A percentile compares a stretch with the other conserved stretches of the same genome.
Evolutionary conservation across 2,888 invertebrate species (phyloP).

Genomic region (Galerucella calmariensis): DNA sequence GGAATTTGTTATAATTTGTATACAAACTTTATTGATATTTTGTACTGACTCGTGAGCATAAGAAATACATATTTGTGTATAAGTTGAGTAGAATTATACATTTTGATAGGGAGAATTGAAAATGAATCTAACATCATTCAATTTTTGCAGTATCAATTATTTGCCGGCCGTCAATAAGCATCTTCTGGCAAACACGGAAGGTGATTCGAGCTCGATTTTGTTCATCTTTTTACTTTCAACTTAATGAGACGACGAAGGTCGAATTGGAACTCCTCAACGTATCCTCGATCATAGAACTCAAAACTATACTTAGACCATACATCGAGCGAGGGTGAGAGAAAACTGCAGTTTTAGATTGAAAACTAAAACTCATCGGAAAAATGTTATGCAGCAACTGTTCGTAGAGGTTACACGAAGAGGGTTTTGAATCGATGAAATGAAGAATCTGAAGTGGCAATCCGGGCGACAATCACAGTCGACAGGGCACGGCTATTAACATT

Average conservation of each 20-base stretch:
- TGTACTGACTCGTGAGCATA: background rate
- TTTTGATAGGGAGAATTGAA: background rate
- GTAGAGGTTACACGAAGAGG: constrained; percentile 9
- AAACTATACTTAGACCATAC: background rate
- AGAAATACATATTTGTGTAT: background rate
- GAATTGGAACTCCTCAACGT: background rate
- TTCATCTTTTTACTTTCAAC: constrained; percentile 40
- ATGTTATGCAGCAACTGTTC: background rate
- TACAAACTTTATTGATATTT: background rate
- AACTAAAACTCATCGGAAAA: constrained; percentile 34
- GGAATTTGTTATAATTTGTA: background rate
- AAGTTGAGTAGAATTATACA: constrained; percentile 1
- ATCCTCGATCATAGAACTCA: background rate
- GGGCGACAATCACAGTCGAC: constrained; percentile 62
- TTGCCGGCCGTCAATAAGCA: constrained; percentile 65
- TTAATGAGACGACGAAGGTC: constrained; percentile 12
- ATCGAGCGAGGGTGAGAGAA: background rate
- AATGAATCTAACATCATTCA: constrained; percentile 47
- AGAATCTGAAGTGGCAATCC: constrained; percentile 60
- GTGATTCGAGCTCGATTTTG: constrained; percentile 55
- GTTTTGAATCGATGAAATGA: constrained; percentile 43
- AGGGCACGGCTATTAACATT: constrained; percentile 54
- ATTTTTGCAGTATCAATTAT: constrained; percentile 65
- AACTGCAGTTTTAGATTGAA: background rate
- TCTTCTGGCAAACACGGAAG: constrained; percentile 49